Evolutionary conservation across 2,797 vertebrate genomes (phyloP), one percentile per base, ranked within the genome.

Genomic region (Pseudomugil gertrudae): DNA sequence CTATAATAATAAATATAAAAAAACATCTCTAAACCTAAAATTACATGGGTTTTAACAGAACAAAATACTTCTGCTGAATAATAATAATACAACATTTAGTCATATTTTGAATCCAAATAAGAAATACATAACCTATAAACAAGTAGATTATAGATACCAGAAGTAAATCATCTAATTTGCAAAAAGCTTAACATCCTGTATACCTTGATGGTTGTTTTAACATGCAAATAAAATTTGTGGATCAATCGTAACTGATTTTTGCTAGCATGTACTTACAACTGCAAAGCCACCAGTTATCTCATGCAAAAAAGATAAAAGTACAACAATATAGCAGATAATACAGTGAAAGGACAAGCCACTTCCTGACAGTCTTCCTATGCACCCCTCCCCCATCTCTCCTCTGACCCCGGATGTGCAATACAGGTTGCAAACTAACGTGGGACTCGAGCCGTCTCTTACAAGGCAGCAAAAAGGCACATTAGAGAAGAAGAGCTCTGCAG

Each of bases 311-410:
- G 40, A 60, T 57, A 77, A 71, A 57, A 52, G 58, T 7, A 36
- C 23, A 76, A 33, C 51, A 32, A 47, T 66, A 73, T 8, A 33
- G 75, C 83, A 85, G 74, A 86, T 85, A 87, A 87, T 87, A 89
- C 83, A 79, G 83, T 81, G 75, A 73, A 83, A 84, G 63, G 66
- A 83, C 62, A 76, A 89, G 80, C 87, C 90, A 91, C 90, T 88
- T 92, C 91, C 91, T 92, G 84, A 47, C 72, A 57, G 23, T 74
- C 85, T 90, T 89, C 88, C 86, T 89, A 81, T 78, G 67, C 64
- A 65, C 60, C 66, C 73, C 67, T 48, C 75, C 57, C 71, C 33
- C 64, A 11, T 58, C 57, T 74, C 70, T 79, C 62, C 40, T 79
- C 73, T 83, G 86, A 85, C 87, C 81, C 80, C 84, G 81, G 77